phyloP scores from a whole-genome alignment of 2,888 invertebrate species.

The Odontomyia ornata region DNA sequence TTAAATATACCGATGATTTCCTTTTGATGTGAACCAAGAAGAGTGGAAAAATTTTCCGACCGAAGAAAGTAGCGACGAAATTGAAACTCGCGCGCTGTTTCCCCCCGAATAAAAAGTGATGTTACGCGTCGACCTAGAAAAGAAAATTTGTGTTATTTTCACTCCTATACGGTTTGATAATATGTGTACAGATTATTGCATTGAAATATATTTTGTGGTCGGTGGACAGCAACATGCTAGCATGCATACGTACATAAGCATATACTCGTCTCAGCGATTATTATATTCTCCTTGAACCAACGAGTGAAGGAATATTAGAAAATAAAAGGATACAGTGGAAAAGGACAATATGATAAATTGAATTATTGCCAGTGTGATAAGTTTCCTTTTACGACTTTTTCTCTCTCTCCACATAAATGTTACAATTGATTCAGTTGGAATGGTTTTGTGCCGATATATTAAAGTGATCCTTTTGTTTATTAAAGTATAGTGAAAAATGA shows the following conservation, averaged over 20 bases:
- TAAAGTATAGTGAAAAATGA: too few relatives aligned
- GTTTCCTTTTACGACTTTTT: not conserved
- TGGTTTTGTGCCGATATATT: too few relatives aligned
- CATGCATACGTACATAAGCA: not conserved
- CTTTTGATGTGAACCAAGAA: constrained; percentile 56
- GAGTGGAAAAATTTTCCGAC: constrained; percentile 62
- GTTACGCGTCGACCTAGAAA: constrained; percentile 44
- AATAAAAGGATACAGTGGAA: not conserved
- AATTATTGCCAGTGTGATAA: constrained; percentile 17
- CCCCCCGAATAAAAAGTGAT: constrained; percentile 9
- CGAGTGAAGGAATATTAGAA: not conserved
- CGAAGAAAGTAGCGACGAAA: constrained; percentile 58
- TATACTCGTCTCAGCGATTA: not conserved
- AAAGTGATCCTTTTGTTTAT: too few relatives aligned
- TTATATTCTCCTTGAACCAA: not conserved
- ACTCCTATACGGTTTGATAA: constrained; percentile 9
- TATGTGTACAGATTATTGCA: constrained; percentile 23
- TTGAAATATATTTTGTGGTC: not conserved
- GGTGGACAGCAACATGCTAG: not conserved
- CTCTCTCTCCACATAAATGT: not conserved
- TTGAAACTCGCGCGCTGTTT: constrained; percentile 41
- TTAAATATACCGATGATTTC: not conserved
- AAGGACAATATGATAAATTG: constrained; percentile 5
- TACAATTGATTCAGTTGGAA: too few relatives aligned
- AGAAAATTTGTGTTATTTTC: constrained; percentile 40